A percentile compares a stretch with the other conserved stretches of the same genome.
phyloP scores from a whole-genome alignment of 2,888 invertebrate genomes.

The Tachystola acroxantha region DNA sequence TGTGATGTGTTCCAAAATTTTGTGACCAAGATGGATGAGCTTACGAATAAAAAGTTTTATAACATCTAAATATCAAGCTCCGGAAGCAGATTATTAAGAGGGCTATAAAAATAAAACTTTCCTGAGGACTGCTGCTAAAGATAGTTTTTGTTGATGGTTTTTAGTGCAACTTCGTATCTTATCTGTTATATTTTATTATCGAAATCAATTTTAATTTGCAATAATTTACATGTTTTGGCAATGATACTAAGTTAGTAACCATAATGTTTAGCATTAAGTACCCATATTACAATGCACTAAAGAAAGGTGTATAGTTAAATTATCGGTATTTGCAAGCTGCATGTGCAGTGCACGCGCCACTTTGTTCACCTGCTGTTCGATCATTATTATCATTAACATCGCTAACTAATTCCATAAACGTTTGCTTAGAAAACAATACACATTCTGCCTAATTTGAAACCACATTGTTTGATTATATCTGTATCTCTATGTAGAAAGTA shows the following conservation, averaged over 20 bases:
- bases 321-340: slow-evolving; percentile 9
- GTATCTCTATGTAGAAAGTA: too few species aligned
- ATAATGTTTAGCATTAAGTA: too few species aligned
- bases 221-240: too few species aligned
- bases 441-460: neutral
- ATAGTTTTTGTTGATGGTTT: slow-evolving; percentile 7
- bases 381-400: slow-evolving; percentile 1
- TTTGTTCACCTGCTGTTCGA: slow-evolving; percentile 9
- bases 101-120: slow-evolving; percentile 33
- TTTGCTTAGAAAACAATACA: slow-evolving; percentile 5
- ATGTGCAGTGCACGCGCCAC: slow-evolving; percentile 5
- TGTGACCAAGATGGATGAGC: neutral
- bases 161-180: too few species aligned
- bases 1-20: neutral
- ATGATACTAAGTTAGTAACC: too few species aligned
- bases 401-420: slow-evolving; percentile 5
- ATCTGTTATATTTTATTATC: too few species aligned
- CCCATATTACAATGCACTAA: too few species aligned
- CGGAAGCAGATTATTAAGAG: slow-evolving; percentile 41
- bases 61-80: slow-evolving; percentile 26
- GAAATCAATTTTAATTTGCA: too few species aligned
- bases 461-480: too few species aligned
- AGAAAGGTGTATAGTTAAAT: slow-evolving; percentile 1
- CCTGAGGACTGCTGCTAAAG: slow-evolving; percentile 13
- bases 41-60: slow-evolving; percentile 20